A percentile compares a stretch with the other conserved stretches of the same genome.
These are phyloP conservation scores for Mesocricetus auratus DNA, from an alignment of 2,113 vertebrate genomes.

Conservation along the genomic window DNA sequence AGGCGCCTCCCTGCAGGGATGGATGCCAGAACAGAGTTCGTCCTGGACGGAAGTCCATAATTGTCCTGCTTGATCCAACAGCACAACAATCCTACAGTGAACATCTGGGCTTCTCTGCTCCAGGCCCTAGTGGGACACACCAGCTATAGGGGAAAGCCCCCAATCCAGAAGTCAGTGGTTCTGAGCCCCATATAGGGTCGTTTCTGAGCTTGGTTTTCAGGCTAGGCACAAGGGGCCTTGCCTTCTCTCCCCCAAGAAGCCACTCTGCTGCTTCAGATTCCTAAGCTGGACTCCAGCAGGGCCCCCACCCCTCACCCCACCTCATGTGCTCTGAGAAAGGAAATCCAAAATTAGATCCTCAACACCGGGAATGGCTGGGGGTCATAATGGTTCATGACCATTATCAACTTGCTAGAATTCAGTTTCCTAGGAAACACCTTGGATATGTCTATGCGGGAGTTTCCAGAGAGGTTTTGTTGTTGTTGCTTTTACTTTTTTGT, in stretches of 20 bases:
- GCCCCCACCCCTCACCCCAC: rapidly evolving
- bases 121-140: not conserved
- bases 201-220: not conserved
- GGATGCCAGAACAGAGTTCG: not conserved
- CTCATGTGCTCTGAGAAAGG: not conserved
- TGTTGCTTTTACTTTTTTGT: too few species aligned
- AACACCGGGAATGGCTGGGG: not conserved
- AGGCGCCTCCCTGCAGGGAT: not conserved
- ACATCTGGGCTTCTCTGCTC: not conserved
- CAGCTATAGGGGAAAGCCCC: not conserved
- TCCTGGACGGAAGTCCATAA: not conserved
- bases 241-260: not conserved
- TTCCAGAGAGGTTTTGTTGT: not conserved
- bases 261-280: not conserved
- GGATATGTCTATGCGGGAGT: not conserved
- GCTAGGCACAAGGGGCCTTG: not conserved
- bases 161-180: not conserved
- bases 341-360: not conserved
- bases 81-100: not conserved
- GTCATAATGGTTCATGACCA: not conserved
- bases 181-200: rapidly evolving
- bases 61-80: not conserved
- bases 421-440: not conserved
- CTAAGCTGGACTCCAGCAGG: not conserved
- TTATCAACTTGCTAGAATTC: not conserved